These are phyloP conservation scores for Parauchenoglanis ngamensis DNA, from an alignment of 2,797 vertebrate species.

Conservation along the genomic window DNA sequence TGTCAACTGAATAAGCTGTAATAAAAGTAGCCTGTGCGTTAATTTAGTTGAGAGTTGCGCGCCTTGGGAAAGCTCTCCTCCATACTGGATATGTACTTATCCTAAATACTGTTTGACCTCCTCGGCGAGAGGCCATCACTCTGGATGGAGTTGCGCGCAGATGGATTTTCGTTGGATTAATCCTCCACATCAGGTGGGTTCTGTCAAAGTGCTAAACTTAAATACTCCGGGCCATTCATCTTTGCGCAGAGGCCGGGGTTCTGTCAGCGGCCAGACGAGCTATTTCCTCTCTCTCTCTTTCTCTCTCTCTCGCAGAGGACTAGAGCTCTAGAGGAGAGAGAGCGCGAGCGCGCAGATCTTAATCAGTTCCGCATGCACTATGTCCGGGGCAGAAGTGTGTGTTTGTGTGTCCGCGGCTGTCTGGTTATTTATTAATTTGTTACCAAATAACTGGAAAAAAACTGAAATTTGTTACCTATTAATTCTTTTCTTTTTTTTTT, in stretches of 20 bases:
- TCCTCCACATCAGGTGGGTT: constrained; percentile 83
- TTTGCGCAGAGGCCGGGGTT: constrained; percentile 73
- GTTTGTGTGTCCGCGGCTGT: not conserved
- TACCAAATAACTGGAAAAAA: not conserved
- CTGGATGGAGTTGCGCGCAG: constrained; percentile 68
- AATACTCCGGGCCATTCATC: constrained; percentile 84
- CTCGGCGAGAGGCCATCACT: constrained; percentile 66
- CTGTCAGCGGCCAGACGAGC: constrained; percentile 87
- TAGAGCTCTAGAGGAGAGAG: constrained; percentile 36
- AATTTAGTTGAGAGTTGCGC: constrained; percentile 12
- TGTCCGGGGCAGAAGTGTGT: constrained; percentile 36
- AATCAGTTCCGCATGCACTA: constrained; percentile 71
- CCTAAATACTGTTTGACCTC: constrained; percentile 76
- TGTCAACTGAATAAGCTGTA: constrained; percentile 3
- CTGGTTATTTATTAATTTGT: constrained; percentile 28
- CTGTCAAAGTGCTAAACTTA: constrained; percentile 84
- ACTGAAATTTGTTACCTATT: too few species aligned
- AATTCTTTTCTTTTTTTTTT: not conserved
- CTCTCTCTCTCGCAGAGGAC: constrained; percentile 69
- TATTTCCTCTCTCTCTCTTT: constrained; percentile 76
- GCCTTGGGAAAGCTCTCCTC: constrained; percentile 58
- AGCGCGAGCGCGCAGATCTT: constrained; percentile 59
- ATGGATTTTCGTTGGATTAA: constrained; percentile 78
- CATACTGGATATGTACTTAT: constrained; percentile 69
- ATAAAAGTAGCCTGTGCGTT: constrained; percentile 1